phyloP scores from a whole-genome alignment of 2,888 invertebrate species.

The Xiphydria camelus region DNA sequence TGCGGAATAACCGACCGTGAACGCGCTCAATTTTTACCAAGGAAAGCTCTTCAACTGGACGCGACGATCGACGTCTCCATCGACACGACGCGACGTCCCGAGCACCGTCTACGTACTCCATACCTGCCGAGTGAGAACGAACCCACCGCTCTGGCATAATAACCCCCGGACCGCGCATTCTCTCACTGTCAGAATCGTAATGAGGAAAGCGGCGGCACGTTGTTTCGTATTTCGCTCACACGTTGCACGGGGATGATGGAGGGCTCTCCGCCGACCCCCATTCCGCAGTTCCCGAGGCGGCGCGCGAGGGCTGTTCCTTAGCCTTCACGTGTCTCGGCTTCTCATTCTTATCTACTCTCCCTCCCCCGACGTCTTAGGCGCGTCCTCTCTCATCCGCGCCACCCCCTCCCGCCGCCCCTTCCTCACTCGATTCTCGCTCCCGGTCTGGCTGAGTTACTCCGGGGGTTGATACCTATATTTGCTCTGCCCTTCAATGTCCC shows the following conservation, averaged over 20 bases:
- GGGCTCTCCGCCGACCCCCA: conserved; percentile 20
- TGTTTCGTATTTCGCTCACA: conserved; percentile 26
- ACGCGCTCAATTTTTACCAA: too few species aligned
- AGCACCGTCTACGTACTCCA: conserved; percentile 4
- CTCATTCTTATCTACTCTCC: conserved; percentile 12
- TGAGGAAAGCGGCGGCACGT: conserved; percentile 7
- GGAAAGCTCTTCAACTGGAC: too few species aligned
- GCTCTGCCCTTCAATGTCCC: conserved; percentile 9
- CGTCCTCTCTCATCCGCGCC: background rate
- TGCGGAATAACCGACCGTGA: too few species aligned
- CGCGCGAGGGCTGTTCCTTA: background rate
- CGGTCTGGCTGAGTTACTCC: conserved; percentile 5
- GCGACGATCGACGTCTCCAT: too few species aligned
- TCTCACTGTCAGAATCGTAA: conserved; percentile 15
- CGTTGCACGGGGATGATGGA: conserved; percentile 29
- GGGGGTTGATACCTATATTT: conserved; percentile 9
- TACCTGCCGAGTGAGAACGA: background rate
- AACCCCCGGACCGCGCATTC: conserved; percentile 7
- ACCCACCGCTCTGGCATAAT: background rate
- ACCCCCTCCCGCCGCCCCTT: conserved; percentile 1
- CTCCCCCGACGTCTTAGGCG: conserved; percentile 1
- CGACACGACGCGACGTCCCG: too few species aligned
- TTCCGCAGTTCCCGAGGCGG: background rate
- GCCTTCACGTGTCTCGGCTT: conserved; percentile 2
- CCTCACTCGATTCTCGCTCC: background rate